These are phyloP conservation scores for Siniperca obscura DNA, from an alignment of 2,797 vertebrate genomes.

Conservation along the genomic window DNA sequence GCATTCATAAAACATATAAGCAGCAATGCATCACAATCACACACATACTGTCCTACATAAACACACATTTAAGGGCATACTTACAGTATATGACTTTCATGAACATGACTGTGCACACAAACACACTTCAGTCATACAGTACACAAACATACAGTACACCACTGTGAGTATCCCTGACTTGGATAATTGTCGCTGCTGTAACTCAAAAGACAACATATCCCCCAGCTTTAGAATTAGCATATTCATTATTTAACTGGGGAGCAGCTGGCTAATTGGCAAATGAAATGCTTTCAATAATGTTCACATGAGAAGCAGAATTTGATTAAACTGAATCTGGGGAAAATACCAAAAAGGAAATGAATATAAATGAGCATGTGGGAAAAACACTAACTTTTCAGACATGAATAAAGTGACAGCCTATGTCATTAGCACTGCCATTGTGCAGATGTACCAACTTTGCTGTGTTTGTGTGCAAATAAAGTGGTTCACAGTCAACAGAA, in stretches of 20 bases:
- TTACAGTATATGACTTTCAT: not conserved
- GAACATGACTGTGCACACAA: not conserved
- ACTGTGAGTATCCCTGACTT: conserved; percentile 59
- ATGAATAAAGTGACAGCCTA: conserved; percentile 38
- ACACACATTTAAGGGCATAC: not conserved
- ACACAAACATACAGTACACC: conserved; percentile 34
- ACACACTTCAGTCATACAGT: not conserved
- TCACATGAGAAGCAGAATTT: conserved; percentile 79
- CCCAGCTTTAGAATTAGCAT: conserved; percentile 81
- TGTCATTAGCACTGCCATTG: conserved; percentile 29
- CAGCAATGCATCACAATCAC: not conserved
- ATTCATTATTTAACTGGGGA: conserved; percentile 83
- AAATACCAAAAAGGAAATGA: conserved; percentile 68
- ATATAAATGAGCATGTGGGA: conserved; percentile 55
- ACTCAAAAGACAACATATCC: conserved; percentile 80
- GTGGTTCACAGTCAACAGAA: conserved; percentile 26
- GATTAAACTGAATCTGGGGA: conserved; percentile 79
- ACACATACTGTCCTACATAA: not conserved
- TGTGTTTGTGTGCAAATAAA: conserved; percentile 61
- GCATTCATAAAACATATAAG: not conserved
- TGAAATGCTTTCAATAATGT: conserved; percentile 82
- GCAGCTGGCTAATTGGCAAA: conserved; percentile 84
- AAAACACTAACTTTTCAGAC: conserved; percentile 47
- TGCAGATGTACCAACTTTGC: conserved; percentile 29
- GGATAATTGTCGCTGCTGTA: conserved; percentile 74